Percentiles rank a stretch among this genome's conserved stretches.
These are phyloP conservation scores for Phallusia fumigata DNA, from an alignment of 23 tunicate genomes.

Conservation along the genomic window DNA sequence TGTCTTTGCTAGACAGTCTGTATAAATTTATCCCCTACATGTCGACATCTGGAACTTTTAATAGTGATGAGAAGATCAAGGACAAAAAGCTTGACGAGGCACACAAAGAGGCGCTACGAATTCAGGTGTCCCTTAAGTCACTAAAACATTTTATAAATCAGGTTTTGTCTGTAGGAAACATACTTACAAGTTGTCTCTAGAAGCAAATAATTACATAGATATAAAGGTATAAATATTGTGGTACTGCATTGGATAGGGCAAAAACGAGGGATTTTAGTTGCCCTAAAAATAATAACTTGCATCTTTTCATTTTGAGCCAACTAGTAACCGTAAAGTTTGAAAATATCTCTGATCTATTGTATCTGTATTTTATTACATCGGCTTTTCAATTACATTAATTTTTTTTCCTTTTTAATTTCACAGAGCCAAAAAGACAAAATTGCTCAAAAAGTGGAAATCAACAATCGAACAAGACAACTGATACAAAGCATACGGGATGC, in stretches of 20 bases:
- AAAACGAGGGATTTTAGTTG: too few relatives aligned
- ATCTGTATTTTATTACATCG: background rate
- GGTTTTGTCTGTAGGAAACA: too few relatives aligned
- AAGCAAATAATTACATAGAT: too few relatives aligned
- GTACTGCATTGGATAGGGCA: too few relatives aligned
- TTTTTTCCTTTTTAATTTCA: background rate
- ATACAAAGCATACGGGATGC: conserved; percentile 37
- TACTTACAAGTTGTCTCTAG: too few relatives aligned
- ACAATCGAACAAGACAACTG: conserved; percentile 56
- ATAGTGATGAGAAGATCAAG: background rate
- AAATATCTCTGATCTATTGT: too few relatives aligned
- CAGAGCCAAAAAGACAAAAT: conserved; percentile 40
- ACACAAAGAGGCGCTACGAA: background rate
- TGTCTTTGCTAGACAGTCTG: conserved; percentile 33
- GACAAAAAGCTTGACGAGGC: background rate
- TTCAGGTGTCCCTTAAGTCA: conserved; percentile 29
- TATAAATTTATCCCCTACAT: conserved; percentile 52
- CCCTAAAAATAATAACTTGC: too few relatives aligned
- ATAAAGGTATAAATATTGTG: too few relatives aligned
- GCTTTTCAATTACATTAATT: background rate
- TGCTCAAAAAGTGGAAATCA: conserved; percentile 41
- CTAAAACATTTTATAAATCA: too few relatives aligned
- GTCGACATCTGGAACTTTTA: background rate
- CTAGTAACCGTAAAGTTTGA: too few relatives aligned
- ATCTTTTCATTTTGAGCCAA: too few relatives aligned